A percentile compares a stretch with the other conserved stretches of the same genome.
Conservation (phyloP, 2,888 invertebrate species). For the Drosophila anceps region DNA sequence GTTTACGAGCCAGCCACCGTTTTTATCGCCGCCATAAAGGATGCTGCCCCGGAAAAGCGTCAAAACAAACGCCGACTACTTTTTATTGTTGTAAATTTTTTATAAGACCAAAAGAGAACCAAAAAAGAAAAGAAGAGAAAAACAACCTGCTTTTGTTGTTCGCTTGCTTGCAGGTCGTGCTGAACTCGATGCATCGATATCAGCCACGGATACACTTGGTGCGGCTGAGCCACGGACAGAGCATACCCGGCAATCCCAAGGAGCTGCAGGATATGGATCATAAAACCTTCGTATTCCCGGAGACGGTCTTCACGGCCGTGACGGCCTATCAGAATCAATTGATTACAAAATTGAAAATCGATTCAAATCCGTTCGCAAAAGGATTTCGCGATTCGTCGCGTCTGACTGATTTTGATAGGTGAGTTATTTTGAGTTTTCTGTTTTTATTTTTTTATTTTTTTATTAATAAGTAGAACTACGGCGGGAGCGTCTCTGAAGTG, state of each 20-base stretch:
- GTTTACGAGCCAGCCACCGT: slow-evolving; percentile 72
- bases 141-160: not conserved
- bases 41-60: slow-evolving; percentile 54
- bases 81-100: slow-evolving; percentile 75
- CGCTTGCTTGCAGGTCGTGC: slow-evolving; percentile 92
- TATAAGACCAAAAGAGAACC: slow-evolving; percentile 47
- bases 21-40: slow-evolving; percentile 77
- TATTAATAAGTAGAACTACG: slow-evolving; percentile 15
- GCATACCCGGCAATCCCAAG: slow-evolving; percentile 89
- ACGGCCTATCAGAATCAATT: slow-evolving; percentile 99
- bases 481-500: not conserved
- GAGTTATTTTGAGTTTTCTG: slow-evolving; percentile 54
- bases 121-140: slow-evolving; percentile 15
- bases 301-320: slow-evolving; percentile 99
- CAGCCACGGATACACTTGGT: slow-evolving; percentile 99
- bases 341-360: slow-evolving; percentile 99
- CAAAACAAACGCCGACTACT: slow-evolving; percentile 75
- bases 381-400: slow-evolving; percentile 98
- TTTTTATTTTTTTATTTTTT: not conserved
- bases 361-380: slow-evolving; percentile 99
- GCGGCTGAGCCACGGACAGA: slow-evolving; percentile 92
- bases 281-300: slow-evolving; percentile 98
- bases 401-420: slow-evolving; percentile 97
- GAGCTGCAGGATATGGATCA: slow-evolving; percentile 97
- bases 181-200: slow-evolving; percentile 99